Evolutionary conservation across 2,113 vertebrate genomes (phyloP), one percentile per base, ranked within the genome.

Genomic region (Silurus meridionalis): DNA sequence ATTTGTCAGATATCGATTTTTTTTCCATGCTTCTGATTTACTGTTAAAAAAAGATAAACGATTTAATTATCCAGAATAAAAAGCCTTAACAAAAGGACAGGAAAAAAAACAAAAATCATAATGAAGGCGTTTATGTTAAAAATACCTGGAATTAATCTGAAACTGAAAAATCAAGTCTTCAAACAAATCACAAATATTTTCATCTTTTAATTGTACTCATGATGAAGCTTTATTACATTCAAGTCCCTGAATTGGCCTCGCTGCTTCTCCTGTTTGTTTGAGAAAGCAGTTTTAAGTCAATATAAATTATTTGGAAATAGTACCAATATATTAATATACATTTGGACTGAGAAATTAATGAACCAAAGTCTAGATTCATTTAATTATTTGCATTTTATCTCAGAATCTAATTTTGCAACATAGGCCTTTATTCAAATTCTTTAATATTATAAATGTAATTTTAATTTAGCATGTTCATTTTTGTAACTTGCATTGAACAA

Each of bases 1-100:
- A 19, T 19, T 61, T 80, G 9, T 17, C 28, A 80, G 15, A 80
- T 80, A 80, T 80, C 37, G 77, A 79, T 79, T 57, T 79, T 53
- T 57, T 53, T 28, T 17, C 17, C 71, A 17, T 50, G 8, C 21
- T 53, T 2, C 10, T 53, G 72, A 75, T 75, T 13, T 53, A 53
- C 53, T 0, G 0, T 57, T 57, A 55, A 14, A 55, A 75, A 77
- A 77, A 55, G 25, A 80, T 80, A 80, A 60, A 80, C 14, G 25
- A 58, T 37, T 23, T 60, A 6, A 80, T 48, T 80, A 5, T 61
- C 15, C 19, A 46, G 57, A 80, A 58, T 2, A 21, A 5, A 53
- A 52, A 14, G 23, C 11, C n/a, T 15, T 21, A 14, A 77, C 15
- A 77, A 25, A n/a, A 53, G n/a, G 0, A 78, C 9, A 17, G 13